A percentile compares a stretch with the other conserved stretches of the same genome.
phyloP scores from a whole-genome alignment of 2,797 vertebrate genomes.

The Hipposideros larvatus region DNA sequence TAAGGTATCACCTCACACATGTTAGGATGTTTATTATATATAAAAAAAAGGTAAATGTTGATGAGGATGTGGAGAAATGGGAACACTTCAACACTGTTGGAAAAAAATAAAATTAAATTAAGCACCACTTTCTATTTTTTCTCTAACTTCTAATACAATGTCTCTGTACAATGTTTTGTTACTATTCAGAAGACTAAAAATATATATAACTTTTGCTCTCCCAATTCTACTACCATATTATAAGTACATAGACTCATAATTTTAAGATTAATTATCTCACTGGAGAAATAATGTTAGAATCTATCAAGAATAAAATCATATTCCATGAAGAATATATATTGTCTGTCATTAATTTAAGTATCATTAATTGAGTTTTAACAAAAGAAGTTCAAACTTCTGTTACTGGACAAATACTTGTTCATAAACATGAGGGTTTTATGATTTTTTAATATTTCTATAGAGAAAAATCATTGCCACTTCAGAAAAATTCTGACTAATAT shows the following conservation, averaged over 20 bases:
- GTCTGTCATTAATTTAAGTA: background rate
- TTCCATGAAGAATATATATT: background rate
- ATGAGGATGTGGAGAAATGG: no score
- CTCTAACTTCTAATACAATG: background rate
- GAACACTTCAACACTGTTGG: no score
- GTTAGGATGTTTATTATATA: no score
- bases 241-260: background rate
- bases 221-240: background rate
- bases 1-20: no score
- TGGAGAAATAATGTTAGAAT: background rate
- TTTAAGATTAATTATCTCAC: background rate
- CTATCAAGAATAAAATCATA: background rate
- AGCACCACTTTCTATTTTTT: background rate
- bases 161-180: background rate
- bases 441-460: background rate
- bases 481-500: background rate
- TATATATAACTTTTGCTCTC: background rate
- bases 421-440: background rate
- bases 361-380: background rate
- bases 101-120: no score
- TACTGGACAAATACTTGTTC: background rate
- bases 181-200: background rate
- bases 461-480: background rate
- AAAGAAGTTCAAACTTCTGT: background rate
- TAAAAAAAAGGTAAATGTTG: no score